Conservation (phyloP, 2,113 vertebrate genomes). For the Thymallus thymallus region DNA sequence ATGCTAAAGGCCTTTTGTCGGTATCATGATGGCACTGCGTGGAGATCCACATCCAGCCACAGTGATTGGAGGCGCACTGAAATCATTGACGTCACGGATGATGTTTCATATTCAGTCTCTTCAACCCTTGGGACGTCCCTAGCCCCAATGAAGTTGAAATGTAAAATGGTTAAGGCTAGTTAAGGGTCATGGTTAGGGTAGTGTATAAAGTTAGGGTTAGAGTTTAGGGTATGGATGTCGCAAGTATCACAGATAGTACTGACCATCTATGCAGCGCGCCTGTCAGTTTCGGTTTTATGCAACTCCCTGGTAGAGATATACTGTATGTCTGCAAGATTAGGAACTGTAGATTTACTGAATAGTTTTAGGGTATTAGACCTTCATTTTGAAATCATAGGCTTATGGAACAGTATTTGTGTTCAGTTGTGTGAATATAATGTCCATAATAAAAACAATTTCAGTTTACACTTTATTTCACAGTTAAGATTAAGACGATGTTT, state of each 20-base stretch:
- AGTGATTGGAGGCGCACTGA: background rate
- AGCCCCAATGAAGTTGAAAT: too few relatives aligned
- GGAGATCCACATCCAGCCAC: slow-evolving; percentile 12
- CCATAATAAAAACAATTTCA: slow-evolving; percentile 6
- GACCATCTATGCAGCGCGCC: too few relatives aligned
- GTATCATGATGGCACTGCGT: slow-evolving; percentile 11
- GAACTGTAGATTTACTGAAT: background rate
- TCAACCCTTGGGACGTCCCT: too few relatives aligned
- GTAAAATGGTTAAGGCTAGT: too few relatives aligned
- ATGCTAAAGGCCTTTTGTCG: slow-evolving; percentile 22
- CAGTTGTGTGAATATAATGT: background rate
- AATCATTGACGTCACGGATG: slow-evolving; percentile 56
- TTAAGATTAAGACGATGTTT: slow-evolving; percentile 14
- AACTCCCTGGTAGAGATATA: background rate
- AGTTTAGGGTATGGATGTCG: too few relatives aligned
- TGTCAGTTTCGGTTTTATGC: background rate
- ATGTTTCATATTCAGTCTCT: background rate
- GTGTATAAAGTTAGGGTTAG: too few relatives aligned
- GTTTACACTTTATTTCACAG: slow-evolving; percentile 42
- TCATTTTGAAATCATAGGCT: background rate
- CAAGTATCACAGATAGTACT: too few relatives aligned
- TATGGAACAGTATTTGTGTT: background rate
- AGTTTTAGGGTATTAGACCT: background rate
- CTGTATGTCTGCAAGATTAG: background rate
- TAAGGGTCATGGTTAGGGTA: too few relatives aligned